Evolutionary conservation across 2,797 vertebrate species (phyloP).

Genomic region (Pseudotriccus pelzelni): DNA sequence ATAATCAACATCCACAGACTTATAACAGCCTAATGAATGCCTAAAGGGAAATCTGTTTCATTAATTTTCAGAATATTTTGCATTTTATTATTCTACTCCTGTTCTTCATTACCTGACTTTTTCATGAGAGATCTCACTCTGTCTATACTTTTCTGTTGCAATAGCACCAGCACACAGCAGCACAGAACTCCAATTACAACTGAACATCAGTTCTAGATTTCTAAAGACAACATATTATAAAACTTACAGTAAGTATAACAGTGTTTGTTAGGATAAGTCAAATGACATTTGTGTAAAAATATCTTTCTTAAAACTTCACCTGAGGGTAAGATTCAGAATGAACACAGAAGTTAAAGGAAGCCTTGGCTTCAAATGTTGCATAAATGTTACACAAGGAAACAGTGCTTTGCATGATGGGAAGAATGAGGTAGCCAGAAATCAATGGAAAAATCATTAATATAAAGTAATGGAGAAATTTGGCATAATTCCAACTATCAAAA

Average conservation of each 20-base stretch:
- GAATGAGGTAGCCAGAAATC: neutral
- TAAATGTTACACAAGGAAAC: neutral
- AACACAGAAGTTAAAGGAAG: neutral
- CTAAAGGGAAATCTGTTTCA: neutral
- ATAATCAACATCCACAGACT: neutral
- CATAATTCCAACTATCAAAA: neutral
- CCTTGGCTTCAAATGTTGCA: neutral
- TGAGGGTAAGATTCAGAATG: neutral
- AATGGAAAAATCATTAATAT: neutral
- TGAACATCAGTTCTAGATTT: neutral
- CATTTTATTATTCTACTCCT: neutral
- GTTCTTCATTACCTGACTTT: neutral
- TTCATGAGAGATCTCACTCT: neutral
- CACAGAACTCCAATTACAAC: neutral
- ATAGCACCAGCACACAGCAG: neutral
- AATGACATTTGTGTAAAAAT: neutral
- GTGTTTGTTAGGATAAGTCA: neutral
- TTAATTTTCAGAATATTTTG: neutral
- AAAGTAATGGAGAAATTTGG: neutral
- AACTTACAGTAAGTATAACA: neutral
- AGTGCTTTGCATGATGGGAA: neutral
- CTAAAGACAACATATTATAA: neutral
- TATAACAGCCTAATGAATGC: rapidly evolving
- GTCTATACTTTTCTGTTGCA: neutral
- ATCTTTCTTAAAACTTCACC: neutral